These are phyloP conservation scores for Petrocephalus sullivani DNA, from an alignment of 2,797 vertebrate species.

Conservation along the genomic window DNA sequence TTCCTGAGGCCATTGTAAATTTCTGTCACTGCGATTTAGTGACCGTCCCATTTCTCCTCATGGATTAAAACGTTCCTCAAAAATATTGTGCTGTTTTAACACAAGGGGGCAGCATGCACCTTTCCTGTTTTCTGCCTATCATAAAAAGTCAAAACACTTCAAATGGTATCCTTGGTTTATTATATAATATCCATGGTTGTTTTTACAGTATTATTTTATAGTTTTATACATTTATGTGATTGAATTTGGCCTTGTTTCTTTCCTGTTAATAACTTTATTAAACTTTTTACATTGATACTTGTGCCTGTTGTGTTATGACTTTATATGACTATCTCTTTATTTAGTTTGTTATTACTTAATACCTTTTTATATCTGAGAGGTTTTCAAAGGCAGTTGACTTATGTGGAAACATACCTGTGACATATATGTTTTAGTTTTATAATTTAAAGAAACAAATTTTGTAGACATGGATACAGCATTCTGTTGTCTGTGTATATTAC, in stretches of 20 bases:
- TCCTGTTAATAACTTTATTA: conserved; percentile 9
- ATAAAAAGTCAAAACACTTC: not conserved
- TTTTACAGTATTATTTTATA: conserved; percentile 15
- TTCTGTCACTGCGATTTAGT: not conserved
- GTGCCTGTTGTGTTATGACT: not conserved
- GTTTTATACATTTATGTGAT: conserved; percentile 20
- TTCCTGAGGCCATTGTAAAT: not conserved
- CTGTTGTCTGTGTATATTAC: not conserved
- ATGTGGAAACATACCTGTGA: not conserved
- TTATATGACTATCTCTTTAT: not conserved
- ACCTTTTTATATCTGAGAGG: not conserved
- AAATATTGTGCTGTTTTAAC: not conserved
- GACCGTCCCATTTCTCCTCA: not conserved
- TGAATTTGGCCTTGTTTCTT: not conserved
- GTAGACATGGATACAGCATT: not conserved
- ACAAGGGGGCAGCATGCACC: conserved; percentile 19
- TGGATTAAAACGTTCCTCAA: not conserved
- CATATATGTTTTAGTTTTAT: not conserved
- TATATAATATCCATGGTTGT: conserved; percentile 5
- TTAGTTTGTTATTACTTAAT: not conserved
- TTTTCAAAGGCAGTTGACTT: not conserved
- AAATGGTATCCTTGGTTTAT: conserved; percentile 1
- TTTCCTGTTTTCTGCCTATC: not conserved
- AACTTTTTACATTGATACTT: not conserved
- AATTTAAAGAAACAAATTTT: not conserved